Base-by-base conservation (phyloP, 37 sponge, comb jelly and placozoan species). In the Tethya wilhelma region DNA sequence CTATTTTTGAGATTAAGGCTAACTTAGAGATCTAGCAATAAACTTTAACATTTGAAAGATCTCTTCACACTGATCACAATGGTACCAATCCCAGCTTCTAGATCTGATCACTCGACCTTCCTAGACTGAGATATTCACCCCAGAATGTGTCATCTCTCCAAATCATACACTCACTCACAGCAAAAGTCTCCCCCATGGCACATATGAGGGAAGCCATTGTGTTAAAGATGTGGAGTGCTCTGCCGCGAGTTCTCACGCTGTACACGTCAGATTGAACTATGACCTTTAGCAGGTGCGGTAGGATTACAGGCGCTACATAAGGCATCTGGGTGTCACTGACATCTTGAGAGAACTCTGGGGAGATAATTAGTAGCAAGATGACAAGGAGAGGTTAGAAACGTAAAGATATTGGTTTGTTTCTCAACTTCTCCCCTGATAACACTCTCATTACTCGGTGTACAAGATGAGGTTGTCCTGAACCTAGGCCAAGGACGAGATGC, bases 361-460 rank as follows among this genome's bases (percentile, higher is more conserved):
- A n/a, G n/a, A n/a, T n/a, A n/a, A n/a, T n/a, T n/a, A n/a, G n/a
- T n/a, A n/a, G n/a, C n/a, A n/a, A n/a, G n/a, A n/a, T n/a, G n/a
- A n/a, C n/a, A n/a, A n/a, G n/a, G n/a, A n/a, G n/a, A n/a, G n/a
- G n/a, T n/a, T n/a, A n/a, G n/a, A n/a, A n/a, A n/a, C n/a, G n/a
- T n/a, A n/a, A n/a, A n/a, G n/a, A n/a, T n/a, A n/a, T n/a, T n/a
- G n/a, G n/a, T n/a, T n/a, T n/a, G n/a, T n/a, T n/a, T n/a, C n/a
- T 17, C 41, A 22, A 41, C n/a, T 23, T 4, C 77, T 3, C 17
- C 83, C 88, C 88, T 79, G 80, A 65, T 58, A 89, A 58, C 40
- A 94, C 94, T 37, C 90, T 56, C 87, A 93, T 93, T 1, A 87
- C 49, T 11, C 94, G 90, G 78, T 86, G 90, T 8, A 83, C 86